These are phyloP conservation scores for Gulo gulo DNA, from an alignment of 2,113 vertebrate genomes.

Conservation along the genomic window DNA sequence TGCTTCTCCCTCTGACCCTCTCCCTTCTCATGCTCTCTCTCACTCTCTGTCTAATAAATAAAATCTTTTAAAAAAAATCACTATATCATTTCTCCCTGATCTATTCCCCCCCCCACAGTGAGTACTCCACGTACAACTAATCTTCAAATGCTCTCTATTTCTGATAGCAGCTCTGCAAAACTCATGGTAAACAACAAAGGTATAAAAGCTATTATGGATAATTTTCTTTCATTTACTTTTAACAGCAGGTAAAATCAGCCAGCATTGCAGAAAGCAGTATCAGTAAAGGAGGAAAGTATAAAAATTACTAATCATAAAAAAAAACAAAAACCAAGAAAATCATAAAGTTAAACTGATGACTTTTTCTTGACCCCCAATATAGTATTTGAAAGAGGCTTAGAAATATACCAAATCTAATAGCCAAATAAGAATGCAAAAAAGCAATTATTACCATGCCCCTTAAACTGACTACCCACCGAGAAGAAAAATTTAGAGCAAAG, in stretches of 20 bases:
- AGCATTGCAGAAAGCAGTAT: constrained; percentile 25
- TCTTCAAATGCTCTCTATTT: background rate
- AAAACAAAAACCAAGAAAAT: background rate
- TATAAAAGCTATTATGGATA: constrained; percentile 40
- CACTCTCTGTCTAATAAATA: too few relatives aligned
- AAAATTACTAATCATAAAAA: background rate
- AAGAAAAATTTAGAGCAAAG: background rate
- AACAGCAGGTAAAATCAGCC: constrained; percentile 60
- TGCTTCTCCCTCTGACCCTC: too few relatives aligned
- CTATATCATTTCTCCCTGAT: background rate
- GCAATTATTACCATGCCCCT: background rate
- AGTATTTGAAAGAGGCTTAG: background rate
- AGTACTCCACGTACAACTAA: background rate
- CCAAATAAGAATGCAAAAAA: background rate
- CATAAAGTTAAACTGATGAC: background rate
- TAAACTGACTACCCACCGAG: background rate
- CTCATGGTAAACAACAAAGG: constrained; percentile 14
- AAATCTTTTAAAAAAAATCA: background rate
- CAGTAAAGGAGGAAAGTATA: background rate
- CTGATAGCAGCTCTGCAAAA: background rate
- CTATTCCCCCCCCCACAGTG: background rate
- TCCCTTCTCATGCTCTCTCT: too few relatives aligned
- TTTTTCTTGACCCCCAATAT: background rate
- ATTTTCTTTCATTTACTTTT: constrained; percentile 67
- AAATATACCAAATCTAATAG: background rate